Evolutionary conservation across 35 echinoderm and acorn worm genomes (phyloP), one percentile per base, ranked within the genome.

Genomic region (Patiria miniata): DNA sequence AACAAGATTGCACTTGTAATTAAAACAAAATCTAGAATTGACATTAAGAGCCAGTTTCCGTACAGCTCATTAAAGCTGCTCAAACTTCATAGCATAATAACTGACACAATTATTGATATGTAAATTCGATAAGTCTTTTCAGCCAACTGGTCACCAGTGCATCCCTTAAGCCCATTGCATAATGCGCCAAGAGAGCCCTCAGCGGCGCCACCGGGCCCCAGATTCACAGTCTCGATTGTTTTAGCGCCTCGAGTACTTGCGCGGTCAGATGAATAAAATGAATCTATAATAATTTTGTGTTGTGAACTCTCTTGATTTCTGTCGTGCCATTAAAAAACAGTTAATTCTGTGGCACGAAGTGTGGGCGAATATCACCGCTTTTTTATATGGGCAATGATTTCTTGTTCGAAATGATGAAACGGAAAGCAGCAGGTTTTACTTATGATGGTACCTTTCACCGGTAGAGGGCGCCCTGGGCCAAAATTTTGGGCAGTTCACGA

Each of bases 191-290:
- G 65, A 32, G 65, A 73, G 65, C 65, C 65, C 65, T 73, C 26
- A 73, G 65, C 65, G 26, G 65, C 65, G 65, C 65, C 65, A 22
- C 19, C 14, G 26, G 65, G 34, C 26, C 65, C 29, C 19, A 26
- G 29, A 26, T 73, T 73, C 34, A 32, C 29, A 73, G 21, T 73
- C 65, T 73, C 65, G 65, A 73, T 73, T 73, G 65, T 73, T 73
- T 73, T 73, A 28, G 65, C 65, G 34, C 65, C 65, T 73, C 65
- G 29, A 73, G 19, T 30, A 34, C 34, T 73, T 14, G 34, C 10
- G 65, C 65, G 65, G 65, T 73, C 65, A 73, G 65, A 14, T 73
- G 65, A 73, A 73, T 73, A 73, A 73, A 73, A 73, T 73, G 65
- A 73, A 73, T 73, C 14, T 73, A 73, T 73, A 73, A 73, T 73